Evolutionary conservation across 2,888 invertebrate species (phyloP).

Genomic region (Aleiodes leptofemur): DNA sequence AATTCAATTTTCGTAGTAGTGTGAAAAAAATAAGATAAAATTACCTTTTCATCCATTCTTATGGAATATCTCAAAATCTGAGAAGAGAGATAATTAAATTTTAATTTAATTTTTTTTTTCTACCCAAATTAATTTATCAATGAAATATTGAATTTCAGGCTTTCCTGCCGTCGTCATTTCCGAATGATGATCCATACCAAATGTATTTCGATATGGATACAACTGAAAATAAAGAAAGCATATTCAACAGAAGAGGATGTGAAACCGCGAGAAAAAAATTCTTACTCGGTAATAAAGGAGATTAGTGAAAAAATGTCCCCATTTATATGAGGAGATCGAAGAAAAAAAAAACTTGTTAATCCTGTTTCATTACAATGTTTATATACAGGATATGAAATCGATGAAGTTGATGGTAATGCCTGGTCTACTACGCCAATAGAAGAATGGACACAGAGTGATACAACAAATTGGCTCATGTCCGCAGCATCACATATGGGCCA

Average conservation of each 20-base stretch:
- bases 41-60: not conserved
- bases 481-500: slow-evolving; percentile 68
- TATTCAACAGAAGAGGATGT: slow-evolving; percentile 17
- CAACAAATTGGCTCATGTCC: slow-evolving; percentile 77
- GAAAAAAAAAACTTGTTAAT: not conserved
- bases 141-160: slow-evolving; percentile 8
- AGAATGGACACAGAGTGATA: slow-evolving; percentile 79
- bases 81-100: not conserved
- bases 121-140: not conserved
- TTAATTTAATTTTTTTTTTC: not conserved
- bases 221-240: slow-evolving; percentile 43
- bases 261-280: slow-evolving; percentile 37
- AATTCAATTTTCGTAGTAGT: too few relatives aligned
- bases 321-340: too few relatives aligned
- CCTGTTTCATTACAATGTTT: not conserved
- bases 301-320: not conserved
- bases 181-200: slow-evolving; percentile 65
- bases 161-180: slow-evolving; percentile 45
- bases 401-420: slow-evolving; percentile 68
- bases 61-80: too few relatives aligned
- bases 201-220: slow-evolving; percentile 70
- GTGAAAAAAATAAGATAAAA: not conserved
- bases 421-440: slow-evolving; percentile 78
- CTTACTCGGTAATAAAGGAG: slow-evolving; percentile 29
- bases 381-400: slow-evolving; percentile 63